A percentile compares a stretch with the other conserved stretches of the same genome.
phyloP scores from a whole-genome alignment of 2,113 vertebrate species.

The Campylomormyrus numenius region DNA sequence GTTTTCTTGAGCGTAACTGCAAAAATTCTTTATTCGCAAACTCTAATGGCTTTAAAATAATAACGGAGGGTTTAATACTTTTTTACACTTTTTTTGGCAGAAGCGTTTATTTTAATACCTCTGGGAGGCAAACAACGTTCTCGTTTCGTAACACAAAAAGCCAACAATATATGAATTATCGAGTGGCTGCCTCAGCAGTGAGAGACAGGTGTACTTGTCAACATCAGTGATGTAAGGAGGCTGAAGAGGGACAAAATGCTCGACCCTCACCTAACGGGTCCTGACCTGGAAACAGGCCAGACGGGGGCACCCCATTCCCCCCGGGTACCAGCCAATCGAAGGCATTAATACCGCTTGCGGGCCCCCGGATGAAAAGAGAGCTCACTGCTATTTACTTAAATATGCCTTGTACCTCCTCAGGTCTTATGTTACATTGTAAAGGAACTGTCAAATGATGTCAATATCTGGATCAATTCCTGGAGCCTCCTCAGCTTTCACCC shows the following conservation, averaged over 20 bases:
- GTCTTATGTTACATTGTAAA: conserved; percentile 53
- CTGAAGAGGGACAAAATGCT: background rate
- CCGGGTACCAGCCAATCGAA: background rate
- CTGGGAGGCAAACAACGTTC: background rate
- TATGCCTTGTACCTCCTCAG: conserved; percentile 31
- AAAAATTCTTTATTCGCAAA: background rate
- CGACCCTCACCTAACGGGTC: background rate
- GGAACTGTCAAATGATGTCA: conserved; percentile 59
- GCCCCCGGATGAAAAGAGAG: conserved; percentile 34
- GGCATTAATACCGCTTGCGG: background rate
- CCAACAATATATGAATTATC: background rate
- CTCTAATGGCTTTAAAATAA: background rate
- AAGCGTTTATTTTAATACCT: background rate
- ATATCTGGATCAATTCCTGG: conserved; percentile 58
- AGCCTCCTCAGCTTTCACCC: conserved; percentile 49
- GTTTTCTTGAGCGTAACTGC: background rate
- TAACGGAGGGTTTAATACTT: background rate
- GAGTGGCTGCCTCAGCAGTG: background rate
- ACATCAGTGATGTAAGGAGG: background rate
- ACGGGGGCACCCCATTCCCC: background rate
- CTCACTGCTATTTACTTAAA: conserved; percentile 38
- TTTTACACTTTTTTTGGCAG: background rate
- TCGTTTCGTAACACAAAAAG: background rate
- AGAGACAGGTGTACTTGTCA: background rate
- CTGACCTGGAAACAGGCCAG: background rate